A percentile compares a stretch with the other conserved stretches of the same genome.
These are phyloP conservation scores for Leptobrachium ailaonicum DNA, from an alignment of 2,113 vertebrate species.

Conservation along the genomic window DNA sequence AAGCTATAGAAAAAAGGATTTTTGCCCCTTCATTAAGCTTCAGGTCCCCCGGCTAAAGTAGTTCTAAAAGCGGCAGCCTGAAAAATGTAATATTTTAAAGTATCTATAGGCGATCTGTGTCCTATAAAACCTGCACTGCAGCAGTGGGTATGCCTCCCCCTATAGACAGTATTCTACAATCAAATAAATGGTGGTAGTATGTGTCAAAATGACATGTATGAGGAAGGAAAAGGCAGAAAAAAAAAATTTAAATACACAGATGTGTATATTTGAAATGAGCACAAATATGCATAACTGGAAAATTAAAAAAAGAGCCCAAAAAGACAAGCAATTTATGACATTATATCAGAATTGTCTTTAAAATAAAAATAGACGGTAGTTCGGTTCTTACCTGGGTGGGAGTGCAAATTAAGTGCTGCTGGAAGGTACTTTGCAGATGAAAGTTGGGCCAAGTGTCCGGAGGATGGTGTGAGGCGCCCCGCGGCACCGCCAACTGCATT, in stretches of 20 bases:
- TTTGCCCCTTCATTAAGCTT: too few species aligned
- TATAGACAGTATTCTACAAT: neutral
- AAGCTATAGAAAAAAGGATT: too few species aligned
- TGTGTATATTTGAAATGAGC: neutral
- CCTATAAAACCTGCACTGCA: neutral
- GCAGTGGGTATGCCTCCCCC: neutral
- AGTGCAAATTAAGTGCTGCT: conserved; percentile 85
- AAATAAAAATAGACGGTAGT: neutral
- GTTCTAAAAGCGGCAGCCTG: too few species aligned
- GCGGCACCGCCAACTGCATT: conserved; percentile 77
- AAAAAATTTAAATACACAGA: neutral
- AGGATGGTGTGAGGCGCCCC: conserved; percentile 80
- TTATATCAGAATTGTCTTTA: too few species aligned
- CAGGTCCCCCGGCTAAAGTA: too few species aligned
- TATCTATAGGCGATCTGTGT: too few species aligned
- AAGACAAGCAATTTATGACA: too few species aligned
- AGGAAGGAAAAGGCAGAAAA: neutral
- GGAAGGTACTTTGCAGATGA: conserved; percentile 88
- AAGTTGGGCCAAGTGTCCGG: conserved; percentile 79
- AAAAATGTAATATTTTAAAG: too few species aligned
- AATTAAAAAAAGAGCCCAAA: too few species aligned
- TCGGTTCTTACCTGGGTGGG: conserved; percentile 83
- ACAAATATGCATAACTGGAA: too few species aligned
- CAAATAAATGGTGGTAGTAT: neutral
- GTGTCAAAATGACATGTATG: too few species aligned